These are phyloP conservation scores for Lophotis ruficrista DNA, from an alignment of 2,113 vertebrate species.

Conservation along the genomic window DNA sequence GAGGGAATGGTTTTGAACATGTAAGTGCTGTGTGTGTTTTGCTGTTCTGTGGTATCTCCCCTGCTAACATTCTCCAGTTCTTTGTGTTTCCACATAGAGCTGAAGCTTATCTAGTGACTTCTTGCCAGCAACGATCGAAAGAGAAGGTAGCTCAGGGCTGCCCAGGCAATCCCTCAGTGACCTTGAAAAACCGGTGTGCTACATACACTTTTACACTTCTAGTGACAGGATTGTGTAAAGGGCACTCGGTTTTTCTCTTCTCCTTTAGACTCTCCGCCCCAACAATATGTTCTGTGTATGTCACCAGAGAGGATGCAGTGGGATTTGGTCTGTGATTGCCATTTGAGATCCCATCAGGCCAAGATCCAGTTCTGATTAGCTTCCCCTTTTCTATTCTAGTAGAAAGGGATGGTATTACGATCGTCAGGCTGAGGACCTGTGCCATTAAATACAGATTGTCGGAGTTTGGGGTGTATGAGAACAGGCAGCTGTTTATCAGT, in stretches of 20 bases:
- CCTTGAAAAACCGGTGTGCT: neutral
- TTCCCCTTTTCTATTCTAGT: neutral
- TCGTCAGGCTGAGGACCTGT: neutral
- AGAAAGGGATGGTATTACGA: fast-evolving
- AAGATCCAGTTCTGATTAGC: neutral
- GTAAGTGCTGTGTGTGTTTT: neutral
- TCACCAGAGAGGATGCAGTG: neutral
- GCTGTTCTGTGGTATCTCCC: neutral
- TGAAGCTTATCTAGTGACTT: neutral
- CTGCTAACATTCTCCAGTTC: neutral
- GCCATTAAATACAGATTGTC: neutral
- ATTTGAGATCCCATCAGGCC: neutral
- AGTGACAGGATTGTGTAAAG: neutral
- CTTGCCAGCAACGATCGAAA: fast-evolving
- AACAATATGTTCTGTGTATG: neutral
- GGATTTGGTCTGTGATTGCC: neutral
- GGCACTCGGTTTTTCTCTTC: neutral
- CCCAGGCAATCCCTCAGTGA: neutral
- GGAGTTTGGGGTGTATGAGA: neutral
- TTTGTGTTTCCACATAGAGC: neutral
- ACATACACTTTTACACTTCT: fast-evolving
- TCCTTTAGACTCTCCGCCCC: neutral
- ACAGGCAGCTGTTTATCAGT: neutral
- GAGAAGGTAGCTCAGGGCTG: neutral
- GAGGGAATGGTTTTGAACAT: neutral